Evolutionary conservation across 2,797 vertebrate genomes (phyloP), one percentile per base, ranked within the genome.

Genomic region (Amphiprion clarkii): DNA sequence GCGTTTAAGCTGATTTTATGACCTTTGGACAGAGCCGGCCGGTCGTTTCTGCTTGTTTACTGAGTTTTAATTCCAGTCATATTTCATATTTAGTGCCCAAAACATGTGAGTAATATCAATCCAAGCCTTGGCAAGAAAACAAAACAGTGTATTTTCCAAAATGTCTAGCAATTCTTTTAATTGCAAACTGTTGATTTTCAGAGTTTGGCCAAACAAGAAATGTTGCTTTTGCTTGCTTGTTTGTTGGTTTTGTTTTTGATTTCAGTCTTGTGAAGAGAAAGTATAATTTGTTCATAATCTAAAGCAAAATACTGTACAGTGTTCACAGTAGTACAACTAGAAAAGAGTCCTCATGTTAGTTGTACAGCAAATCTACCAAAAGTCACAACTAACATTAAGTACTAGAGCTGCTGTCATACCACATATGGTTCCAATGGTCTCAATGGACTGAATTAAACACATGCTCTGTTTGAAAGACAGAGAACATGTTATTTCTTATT

Each of bases 401-500:
- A 17, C 12, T 3, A 13, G 40, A 42, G 40, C 40, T 42, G 7
- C 40, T 14, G 13, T 42, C 3, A 42, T 14, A 42, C 11, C 40
- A 14, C 12, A 42, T 42, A 42, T 42, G 7, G 40, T 42, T 36
- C 33, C 33, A 36, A 1, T 36, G 7, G 31, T 5, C 44, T 46
- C 9, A 21, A 21, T 51, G n/a, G 4, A 21, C 6, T 52, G 49
- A 52, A 62, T 31, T n/a, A 27, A 68, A 65, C 44, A 48, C 27
- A 27, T 4, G 3, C 27, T 23, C 23, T 67, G 19, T 7, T 68
- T 52, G 53, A 69, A 39, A 60, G 12, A 48, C 19, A 31, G 25
- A 65, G 25, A 60, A 73, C 59, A 52, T 17, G 17, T 59, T 62
- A 48, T 33, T 75, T 33, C 19, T 48, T 59, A 36, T 77, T 33